Evolutionary conservation across 2,113 vertebrate species (phyloP).

Genomic region (Equus quagga): DNA sequence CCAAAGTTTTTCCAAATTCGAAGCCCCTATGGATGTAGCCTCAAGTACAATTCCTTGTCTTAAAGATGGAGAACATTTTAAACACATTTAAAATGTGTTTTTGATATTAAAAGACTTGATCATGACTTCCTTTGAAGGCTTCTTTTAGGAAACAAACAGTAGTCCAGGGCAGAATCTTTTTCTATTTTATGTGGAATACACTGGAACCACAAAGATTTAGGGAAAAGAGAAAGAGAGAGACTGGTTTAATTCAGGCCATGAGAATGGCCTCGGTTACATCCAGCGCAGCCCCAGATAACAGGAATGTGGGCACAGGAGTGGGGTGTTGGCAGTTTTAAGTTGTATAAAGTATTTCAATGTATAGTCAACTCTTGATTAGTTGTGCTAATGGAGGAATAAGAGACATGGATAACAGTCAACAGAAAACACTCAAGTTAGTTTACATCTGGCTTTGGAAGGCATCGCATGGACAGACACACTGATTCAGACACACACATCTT

Average conservation of each 20-base stretch:
- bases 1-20: neutral
- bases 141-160: neutral
- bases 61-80: neutral
- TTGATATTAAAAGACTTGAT: neutral
- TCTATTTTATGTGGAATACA: neutral
- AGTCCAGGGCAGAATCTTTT: neutral
- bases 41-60: neutral
- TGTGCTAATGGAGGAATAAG: neutral
- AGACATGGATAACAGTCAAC: neutral
- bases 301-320: neutral
- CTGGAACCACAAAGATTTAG: neutral
- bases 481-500: neutral
- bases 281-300: neutral
- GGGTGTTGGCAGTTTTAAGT: neutral
- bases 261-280: neutral
- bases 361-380: neutral
- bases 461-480: rapidly evolving
- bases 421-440: neutral
- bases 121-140: neutral
- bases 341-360: neutral
- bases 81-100: neutral
- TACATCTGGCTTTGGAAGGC: neutral
- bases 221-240: neutral
- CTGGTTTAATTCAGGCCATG: neutral
- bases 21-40: neutral